Evolutionary conservation across 2,888 invertebrate species (phyloP), one percentile per base, ranked within the genome.

Genomic region (Cheilosia soror): DNA sequence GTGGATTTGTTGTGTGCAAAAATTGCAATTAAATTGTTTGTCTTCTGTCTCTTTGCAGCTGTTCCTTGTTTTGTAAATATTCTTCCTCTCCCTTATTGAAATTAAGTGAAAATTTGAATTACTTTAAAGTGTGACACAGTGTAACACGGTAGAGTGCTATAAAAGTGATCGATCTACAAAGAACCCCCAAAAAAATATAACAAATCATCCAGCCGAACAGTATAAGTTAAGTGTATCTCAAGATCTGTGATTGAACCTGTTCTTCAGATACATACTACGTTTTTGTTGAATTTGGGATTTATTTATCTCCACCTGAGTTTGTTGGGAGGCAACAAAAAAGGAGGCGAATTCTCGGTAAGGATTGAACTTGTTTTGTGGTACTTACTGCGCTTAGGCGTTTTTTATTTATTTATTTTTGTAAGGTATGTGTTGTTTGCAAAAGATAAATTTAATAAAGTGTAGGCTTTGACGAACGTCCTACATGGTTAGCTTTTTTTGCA

Each of bases 51-150:
- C 37, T 53, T 84, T 75, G 80, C 84, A 80, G 84, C 75, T 84
- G 80, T 84, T 80, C 80, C 75, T 79, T 84, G 47, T 84, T 80
- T 84, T 84, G 84, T 84, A 80, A 84, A 84, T 84, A 84, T 42
- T 40, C 40, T 49, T 68, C 51, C 5, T 27, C 40, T 76, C 69
- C 63, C 69, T 65, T 33, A 29, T 75, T 75, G 80, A 31, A 75
- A 75, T 80, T 75, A 76, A 80, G 71, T 79, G 66, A 58, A 79
- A 55, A 49, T 73, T 62, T 9, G 47, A 63, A 58, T 62, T 58
- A 68, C 73, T 62, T 4, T 11, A 15, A 62, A 44, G 72, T 68
- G 72, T 63, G 68, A 47, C 68, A 27, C 15, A 60, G 58, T 68
- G 51, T 58, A 53, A 33, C 40, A 33, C 25, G 6, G 44, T 42